Evolutionary conservation across 2,113 vertebrate species (phyloP).

Genomic region (Trematomus loennbergii): DNA sequence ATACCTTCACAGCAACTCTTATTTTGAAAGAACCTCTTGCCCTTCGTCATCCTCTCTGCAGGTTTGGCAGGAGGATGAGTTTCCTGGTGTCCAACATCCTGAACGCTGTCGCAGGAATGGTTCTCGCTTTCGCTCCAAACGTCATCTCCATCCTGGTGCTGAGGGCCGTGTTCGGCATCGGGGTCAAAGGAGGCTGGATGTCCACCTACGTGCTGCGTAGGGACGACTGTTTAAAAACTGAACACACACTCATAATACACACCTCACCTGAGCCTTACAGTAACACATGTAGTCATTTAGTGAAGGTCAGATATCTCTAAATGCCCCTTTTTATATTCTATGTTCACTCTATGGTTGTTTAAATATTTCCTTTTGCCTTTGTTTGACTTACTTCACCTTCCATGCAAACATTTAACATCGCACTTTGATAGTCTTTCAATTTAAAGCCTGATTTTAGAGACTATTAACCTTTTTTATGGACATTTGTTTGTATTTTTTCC

Average conservation of each 20-base stretch:
- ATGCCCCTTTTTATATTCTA: no score
- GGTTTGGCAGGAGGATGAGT: slow-evolving; percentile 89
- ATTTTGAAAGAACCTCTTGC: background rate
- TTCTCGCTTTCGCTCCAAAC: slow-evolving; percentile 87
- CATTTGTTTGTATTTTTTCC: no score
- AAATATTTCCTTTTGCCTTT: no score
- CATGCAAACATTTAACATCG: no score
- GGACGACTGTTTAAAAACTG: background rate
- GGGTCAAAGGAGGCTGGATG: slow-evolving; percentile 93
- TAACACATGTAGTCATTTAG: background rate
- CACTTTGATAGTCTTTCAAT: no score
- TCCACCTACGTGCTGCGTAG: slow-evolving; percentile 91
- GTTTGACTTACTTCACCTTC: no score
- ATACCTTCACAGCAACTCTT: background rate
- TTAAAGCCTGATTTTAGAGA: no score
- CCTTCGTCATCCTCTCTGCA: slow-evolving; percentile 64
- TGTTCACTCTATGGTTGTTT: no score
- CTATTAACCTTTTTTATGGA: no score
- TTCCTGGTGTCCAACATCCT: slow-evolving; percentile 89
- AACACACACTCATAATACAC: background rate
- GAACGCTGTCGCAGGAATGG: slow-evolving; percentile 85
- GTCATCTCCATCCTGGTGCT: slow-evolving; percentile 88
- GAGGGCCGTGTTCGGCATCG: slow-evolving; percentile 89
- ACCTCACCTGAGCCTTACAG: background rate
- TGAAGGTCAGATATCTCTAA: no score